These are phyloP conservation scores for Garrulus glandarius DNA, from an alignment of 2,797 vertebrate species.

Conservation along the genomic window DNA sequence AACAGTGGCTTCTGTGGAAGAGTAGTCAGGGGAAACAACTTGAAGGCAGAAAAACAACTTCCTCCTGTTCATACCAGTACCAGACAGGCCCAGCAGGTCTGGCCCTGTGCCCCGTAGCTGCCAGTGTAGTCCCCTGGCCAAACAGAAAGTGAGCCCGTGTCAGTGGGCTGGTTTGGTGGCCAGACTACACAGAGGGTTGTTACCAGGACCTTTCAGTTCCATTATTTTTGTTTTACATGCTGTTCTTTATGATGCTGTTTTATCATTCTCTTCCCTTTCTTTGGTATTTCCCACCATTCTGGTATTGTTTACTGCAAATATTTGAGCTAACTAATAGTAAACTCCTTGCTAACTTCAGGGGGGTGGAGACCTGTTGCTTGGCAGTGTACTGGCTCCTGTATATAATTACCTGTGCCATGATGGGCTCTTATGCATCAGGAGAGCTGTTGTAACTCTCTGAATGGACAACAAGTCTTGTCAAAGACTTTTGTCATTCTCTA, in stretches of 20 bases:
- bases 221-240: not conserved
- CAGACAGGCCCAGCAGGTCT: not conserved
- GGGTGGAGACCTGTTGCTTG: not conserved
- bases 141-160: not conserved
- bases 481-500: not conserved
- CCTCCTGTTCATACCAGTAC: not conserved
- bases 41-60: not conserved
- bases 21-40: not conserved
- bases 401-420: not conserved
- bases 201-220: not conserved
- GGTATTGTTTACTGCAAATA: not conserved
- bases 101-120: not conserved
- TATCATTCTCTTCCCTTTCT: not conserved
- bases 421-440: not conserved
- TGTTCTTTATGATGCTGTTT: not conserved
- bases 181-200: not conserved
- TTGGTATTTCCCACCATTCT: not conserved
- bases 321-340: not conserved
- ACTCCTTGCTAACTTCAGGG: not conserved
- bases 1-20: not conserved
- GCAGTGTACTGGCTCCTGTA: not conserved
- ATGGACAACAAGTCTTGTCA: not conserved
- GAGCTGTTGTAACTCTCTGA: not conserved
- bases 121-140: not conserved
- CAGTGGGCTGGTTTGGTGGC: not conserved